Evolutionary conservation across 2,888 invertebrate species (phyloP), one percentile per base, ranked within the genome.

Genomic region (Scotopteryx bipunctaria): DNA sequence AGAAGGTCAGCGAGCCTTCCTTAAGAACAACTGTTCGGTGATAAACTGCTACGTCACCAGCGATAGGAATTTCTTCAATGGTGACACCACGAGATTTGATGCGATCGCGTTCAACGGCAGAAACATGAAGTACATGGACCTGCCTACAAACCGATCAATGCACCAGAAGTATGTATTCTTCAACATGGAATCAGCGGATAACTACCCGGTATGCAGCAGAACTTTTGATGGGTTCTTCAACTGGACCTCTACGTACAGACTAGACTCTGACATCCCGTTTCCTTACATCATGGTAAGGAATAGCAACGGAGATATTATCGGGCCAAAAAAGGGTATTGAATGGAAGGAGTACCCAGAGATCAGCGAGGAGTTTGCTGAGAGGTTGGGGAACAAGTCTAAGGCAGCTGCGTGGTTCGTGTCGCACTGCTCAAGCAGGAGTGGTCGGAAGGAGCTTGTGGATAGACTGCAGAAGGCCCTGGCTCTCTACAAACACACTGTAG

Each of bases 391-490:
- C 49, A 90, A 88, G 61, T 81, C 66, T 0, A 86, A 81, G 59
- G 81, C 83, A 0, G 86, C 76, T 0, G 89, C 86, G n/a, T 90
- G 88, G 89, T 87, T 89, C 40, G 88, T 86, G 0, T 88, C 89
- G 0, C 66, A 86, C 33, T 90, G 89, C 52, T 54, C 37, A 0
- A 76, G 73, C 17, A 75, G 71, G 49, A 86, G 79, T 61, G 68
- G 66, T 0, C 76, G 89, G 41, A 45, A 64, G 8, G 57, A 66
- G 0, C 71, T 79, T 45, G 84, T 74, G 0, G 59, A 38, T 1
- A 56, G 67, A 1, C 54, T 90, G 15, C 66, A 77, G 31, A 68
- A 65, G n/a, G 75, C 72, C 0, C 60, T 88, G 9, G 38, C 44
- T 1, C 25, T 27, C 0, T 79, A 76, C 50, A 67, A 71, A 0